Base-by-base conservation (phyloP, 2,113 vertebrate species). In the Campylorhamphus procurvoides region DNA sequence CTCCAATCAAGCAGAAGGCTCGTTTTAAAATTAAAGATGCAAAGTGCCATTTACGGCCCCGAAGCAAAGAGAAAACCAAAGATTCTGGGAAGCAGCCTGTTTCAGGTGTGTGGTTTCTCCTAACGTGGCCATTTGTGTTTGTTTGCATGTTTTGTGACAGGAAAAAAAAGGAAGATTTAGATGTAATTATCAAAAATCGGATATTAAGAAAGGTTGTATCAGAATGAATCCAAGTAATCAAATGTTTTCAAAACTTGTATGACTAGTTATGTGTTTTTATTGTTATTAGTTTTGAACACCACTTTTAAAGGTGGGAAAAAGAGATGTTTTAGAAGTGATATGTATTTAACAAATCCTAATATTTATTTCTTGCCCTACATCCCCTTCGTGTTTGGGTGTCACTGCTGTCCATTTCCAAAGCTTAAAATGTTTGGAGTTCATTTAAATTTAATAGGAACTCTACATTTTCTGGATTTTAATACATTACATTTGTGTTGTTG, bases 21-120 rank as follows among this genome's bases (percentile, higher is more conserved):
- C 98, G 98, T 35, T 99, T 99, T 94, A 99, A 99, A 98, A 99
- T 99, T 95, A 99, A 99, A 96, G 99, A 99, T 9, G 98, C 99
- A 80, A 99, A 99, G 87, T 99, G 99, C 92, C 99, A 99, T 94
- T 98, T 99, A 85, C 97, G 96, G 44, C 99, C 99, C 49, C 98
- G 98, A 49, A 98, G 97, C 97, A 99, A 97, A 89, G 99, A 99
- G 89, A 99, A 98, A 85, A 89, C 96, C 28, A 98, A 98, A 91
- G 99, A 99, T 7, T 73, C 96, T 42, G 91, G 93, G 40, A 98
- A 96, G 75, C 99, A 98, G 85, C 97, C 80, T 84, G 78, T 97
- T 66, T 98, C 98, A 97, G 99, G 99, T 99, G 97, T 66, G 97
- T 97, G 52, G 10, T 24, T 33, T 7, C 39, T 59, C 27, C 46